Conservation (phyloP, 1,140 invertebrate genomes). For the Cepaea nemoralis region DNA sequence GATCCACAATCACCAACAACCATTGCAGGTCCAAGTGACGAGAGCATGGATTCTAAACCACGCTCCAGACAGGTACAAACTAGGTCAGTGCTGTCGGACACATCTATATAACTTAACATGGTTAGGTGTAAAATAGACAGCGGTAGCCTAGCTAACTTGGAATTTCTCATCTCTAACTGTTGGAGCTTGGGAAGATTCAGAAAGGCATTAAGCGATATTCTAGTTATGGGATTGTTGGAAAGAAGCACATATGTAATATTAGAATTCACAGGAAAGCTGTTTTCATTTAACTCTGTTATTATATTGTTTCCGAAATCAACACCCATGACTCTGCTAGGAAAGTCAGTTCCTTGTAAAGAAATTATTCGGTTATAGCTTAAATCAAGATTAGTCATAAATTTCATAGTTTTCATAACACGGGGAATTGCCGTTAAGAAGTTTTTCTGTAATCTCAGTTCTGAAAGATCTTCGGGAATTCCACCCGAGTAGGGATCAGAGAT, state of each 20-base stretch:
- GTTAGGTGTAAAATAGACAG: neutral
- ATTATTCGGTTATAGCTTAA: neutral
- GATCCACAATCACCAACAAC: neutral
- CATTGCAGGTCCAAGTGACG: neutral
- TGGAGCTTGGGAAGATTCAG: neutral
- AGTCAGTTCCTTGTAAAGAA: neutral
- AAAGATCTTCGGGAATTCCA: neutral
- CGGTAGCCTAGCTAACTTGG: neutral
- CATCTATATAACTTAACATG: neutral
- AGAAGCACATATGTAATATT: neutral
- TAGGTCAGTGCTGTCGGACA: neutral
- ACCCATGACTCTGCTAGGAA: neutral
- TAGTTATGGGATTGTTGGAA: neutral
- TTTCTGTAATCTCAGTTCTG: neutral
- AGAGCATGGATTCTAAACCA: neutral
- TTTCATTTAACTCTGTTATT: neutral
- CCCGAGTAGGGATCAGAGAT: neutral
- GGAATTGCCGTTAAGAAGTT: neutral
- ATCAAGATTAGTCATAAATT: neutral
- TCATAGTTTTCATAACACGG: neutral
- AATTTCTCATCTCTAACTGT: neutral
- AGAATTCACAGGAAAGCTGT: neutral
- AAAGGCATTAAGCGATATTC: neutral
- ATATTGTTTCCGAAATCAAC: neutral
- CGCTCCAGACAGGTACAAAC: neutral